phyloP scores from a whole-genome alignment of 2,113 vertebrate species.

The Oreotrochilus melanogaster region DNA sequence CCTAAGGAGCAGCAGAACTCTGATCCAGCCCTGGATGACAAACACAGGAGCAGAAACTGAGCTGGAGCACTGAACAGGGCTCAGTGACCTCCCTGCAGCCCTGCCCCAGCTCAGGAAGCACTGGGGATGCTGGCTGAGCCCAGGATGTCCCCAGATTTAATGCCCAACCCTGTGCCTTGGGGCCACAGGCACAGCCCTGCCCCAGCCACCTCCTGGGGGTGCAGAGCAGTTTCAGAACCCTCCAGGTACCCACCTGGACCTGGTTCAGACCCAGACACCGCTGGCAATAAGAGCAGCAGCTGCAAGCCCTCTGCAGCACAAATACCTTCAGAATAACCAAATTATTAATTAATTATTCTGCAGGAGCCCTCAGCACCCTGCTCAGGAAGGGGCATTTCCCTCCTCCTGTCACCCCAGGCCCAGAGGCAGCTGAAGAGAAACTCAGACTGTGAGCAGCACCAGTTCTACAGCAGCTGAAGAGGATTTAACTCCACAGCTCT shows the following conservation, averaged over 20 bases:
- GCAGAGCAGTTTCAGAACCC: neutral
- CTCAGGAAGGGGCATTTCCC: neutral
- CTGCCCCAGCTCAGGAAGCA: neutral
- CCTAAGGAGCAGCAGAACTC: neutral
- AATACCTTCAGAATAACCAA: neutral
- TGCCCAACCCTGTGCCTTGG: too few relatives aligned
- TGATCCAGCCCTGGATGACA: neutral
- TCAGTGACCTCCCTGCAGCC: neutral
- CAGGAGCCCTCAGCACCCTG: neutral
- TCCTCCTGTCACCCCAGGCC: neutral
- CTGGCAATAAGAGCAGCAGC: neutral
- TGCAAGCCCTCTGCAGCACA: neutral
- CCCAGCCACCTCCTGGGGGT: neutral
- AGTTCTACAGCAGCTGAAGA: neutral
- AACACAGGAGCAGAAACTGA: fast-evolving
- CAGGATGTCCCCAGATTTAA: neutral
- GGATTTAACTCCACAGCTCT: slow-evolving; percentile 17
- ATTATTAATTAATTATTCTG: too few relatives aligned
- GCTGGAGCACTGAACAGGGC: neutral
- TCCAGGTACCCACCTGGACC: fast-evolving
- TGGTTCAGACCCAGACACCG: neutral
- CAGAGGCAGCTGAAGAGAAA: neutral
- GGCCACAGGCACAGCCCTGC: neutral
- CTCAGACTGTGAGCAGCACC: neutral
- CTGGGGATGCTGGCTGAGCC: neutral